Percentiles rank a stretch among this genome's conserved stretches.
Evolutionary conservation across 2,113 vertebrate species (phyloP).

Genomic region (Turdus rufiventris): DNA sequence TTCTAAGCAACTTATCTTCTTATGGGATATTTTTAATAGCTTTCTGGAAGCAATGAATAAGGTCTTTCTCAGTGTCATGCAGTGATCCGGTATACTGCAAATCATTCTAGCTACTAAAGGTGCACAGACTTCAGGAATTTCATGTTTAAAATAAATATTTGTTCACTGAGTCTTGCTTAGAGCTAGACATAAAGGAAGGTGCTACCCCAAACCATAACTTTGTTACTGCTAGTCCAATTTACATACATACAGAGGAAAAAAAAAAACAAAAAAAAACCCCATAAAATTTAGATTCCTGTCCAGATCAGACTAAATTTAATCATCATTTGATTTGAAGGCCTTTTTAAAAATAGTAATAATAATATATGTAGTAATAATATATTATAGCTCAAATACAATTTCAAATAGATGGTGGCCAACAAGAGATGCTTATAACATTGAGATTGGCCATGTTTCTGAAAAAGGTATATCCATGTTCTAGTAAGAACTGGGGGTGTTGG

Average conservation of each 20-base stretch:
- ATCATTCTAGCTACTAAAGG: background rate
- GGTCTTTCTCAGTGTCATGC: background rate
- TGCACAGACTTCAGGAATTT: background rate
- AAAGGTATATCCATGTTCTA: background rate
- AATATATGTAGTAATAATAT: background rate
- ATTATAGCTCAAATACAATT: background rate
- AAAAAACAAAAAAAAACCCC: too few relatives aligned
- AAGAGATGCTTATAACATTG: background rate
- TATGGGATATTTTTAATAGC: slow-evolving; percentile 46
- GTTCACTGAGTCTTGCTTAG: background rate
- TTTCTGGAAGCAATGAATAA: slow-evolving; percentile 53
- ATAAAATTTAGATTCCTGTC: background rate
- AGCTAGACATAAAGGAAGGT: background rate
- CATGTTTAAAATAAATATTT: background rate
- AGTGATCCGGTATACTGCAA: background rate
- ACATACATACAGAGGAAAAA: too few relatives aligned
- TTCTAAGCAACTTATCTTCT: slow-evolving; percentile 55
- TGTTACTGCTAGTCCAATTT: background rate
- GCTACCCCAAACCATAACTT: background rate
- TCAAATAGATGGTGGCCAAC: background rate
- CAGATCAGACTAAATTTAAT: background rate
- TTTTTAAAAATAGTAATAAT: background rate
- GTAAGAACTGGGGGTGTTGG: rapidly evolving
- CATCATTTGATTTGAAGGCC: background rate
- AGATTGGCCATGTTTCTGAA: background rate